A percentile compares a stretch with the other conserved stretches of the same genome.
Evolutionary conservation across 35 echinoderm and acorn worm species (phyloP).

Genomic region (Patiria miniata): DNA sequence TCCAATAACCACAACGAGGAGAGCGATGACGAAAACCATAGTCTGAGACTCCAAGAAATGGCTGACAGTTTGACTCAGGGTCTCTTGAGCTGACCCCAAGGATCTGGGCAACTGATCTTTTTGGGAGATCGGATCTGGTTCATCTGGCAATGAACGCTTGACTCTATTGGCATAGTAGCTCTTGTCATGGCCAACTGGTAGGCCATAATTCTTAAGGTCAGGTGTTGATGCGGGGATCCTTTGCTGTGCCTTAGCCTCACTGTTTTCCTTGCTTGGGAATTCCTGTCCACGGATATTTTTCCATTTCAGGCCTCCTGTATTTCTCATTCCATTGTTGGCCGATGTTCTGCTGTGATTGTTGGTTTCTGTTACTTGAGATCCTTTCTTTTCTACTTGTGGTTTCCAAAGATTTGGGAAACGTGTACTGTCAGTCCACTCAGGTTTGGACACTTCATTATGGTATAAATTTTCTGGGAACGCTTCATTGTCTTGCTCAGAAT

Average conservation of each 20-base stretch:
- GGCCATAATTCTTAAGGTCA: background rate
- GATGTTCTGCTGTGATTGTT: no score
- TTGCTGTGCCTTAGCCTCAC: background rate
- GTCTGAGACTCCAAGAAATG: constrained; percentile 11
- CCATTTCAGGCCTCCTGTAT: no score
- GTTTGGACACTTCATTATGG: no score
- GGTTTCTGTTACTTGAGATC: no score
- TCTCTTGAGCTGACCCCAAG: background rate
- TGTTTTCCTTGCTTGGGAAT: no score
- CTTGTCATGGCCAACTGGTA: background rate
- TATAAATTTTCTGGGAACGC: no score
- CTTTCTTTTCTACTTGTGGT: no score
- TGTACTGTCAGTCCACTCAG: no score
- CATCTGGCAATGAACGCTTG: background rate
- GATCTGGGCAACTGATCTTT: background rate
- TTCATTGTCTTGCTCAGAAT: no score
- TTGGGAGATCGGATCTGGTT: background rate
- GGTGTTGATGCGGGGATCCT: background rate
- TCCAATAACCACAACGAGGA: constrained; percentile 46
- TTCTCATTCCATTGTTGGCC: no score
- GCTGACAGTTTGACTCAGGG: background rate
- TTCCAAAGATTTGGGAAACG: no score
- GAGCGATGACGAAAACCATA: constrained; percentile 54
- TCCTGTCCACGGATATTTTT: no score
- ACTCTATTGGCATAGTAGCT: background rate